phyloP scores from a whole-genome alignment of 2,113 vertebrate species.

The Ctenodactylus gundi region DNA sequence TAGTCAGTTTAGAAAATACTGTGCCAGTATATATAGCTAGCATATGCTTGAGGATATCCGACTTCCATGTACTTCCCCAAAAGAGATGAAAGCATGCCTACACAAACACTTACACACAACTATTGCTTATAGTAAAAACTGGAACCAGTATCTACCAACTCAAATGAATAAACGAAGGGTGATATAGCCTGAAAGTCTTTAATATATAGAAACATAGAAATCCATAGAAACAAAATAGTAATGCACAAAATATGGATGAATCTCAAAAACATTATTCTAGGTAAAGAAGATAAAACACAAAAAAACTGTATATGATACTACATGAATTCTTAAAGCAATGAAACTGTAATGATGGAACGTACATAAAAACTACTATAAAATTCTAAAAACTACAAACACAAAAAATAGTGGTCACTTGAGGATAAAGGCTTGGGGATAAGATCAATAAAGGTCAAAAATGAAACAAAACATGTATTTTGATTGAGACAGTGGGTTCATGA shows the following conservation, averaged over 20 bases:
- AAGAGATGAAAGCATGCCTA: neutral
- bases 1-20: neutral
- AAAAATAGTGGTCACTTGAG: neutral
- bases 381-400: neutral
- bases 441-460: neutral
- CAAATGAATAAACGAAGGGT: neutral
- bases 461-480: neutral
- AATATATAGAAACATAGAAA: neutral
- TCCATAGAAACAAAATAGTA: constrained; percentile 35
- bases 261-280: neutral
- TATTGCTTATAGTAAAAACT: neutral
- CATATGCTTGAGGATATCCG: neutral
- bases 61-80: neutral
- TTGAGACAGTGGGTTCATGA: neutral
- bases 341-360: neutral
- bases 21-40: neutral
- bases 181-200: too few relatives aligned
- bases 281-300: neutral
- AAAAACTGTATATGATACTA: neutral
- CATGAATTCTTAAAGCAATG: constrained; percentile 15
- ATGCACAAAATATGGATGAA: neutral
- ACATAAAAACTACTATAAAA: constrained; percentile 11
- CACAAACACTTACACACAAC: neutral
- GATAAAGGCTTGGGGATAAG: neutral
- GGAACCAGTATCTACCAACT: neutral